Evolutionary conservation across 2,797 vertebrate genomes (phyloP), one percentile per base, ranked within the genome.

Genomic region (Poecilia gillii): DNA sequence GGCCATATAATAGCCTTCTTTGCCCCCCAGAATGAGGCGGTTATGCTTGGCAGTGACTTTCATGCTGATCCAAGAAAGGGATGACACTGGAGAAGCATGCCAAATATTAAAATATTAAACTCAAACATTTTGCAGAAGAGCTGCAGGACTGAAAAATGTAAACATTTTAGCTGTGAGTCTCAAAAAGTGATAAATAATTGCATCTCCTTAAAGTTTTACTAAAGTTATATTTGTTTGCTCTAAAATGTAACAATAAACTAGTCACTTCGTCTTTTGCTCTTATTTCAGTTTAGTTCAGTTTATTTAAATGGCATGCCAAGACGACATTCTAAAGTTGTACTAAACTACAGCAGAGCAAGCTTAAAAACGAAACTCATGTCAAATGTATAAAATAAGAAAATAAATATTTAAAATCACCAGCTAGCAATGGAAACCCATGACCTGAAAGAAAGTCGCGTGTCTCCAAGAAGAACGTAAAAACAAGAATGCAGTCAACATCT

Each of bases 11-110:
- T 91, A 91, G 91, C 82, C 85, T 92, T 80, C 83, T 84, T 73
- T 91, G 88, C 84, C 90, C 91, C 87, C 87, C 80, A 91, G 90
- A 93, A 91, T 85, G 80, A 90, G 83, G 90, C 79, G 84, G 89
- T 82, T 87, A 81, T 88, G 89, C 85, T 77, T 90, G 87, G 77
- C 86, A 90, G 47, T 53, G 88, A 77, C 86, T 76, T 75, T 43
- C 78, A 43, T 5, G 36, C 64, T 68, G 20, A 68, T 68, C 64
- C 36, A n/a, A 73, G 49, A 68, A 68, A 23, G 36, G 18, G 64
- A 68, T 39, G 31, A 14, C 14, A 16, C 59, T 64, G 16, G 14
- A 36, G 31, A 66, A 11, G 62, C 31, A 39, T 66, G 33, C 33
- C 20, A 23, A 9, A 4, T 7, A 64, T 18, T 47, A 47, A 47